Evolutionary conservation across 2,797 vertebrate species (phyloP).

Genomic region (Acomys russatus): DNA sequence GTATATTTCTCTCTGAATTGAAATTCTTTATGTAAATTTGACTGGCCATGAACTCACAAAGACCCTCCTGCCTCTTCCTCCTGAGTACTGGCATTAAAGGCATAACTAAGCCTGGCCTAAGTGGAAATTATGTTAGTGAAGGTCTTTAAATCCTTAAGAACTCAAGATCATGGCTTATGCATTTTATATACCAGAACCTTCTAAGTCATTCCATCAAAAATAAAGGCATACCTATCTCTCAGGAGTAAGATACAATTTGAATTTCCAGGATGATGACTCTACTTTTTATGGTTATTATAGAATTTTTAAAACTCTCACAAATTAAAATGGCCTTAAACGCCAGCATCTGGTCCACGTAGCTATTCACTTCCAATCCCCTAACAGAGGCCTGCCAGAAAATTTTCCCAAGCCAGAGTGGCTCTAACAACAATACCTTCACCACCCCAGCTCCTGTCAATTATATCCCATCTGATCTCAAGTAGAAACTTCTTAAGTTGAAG

Average conservation of each 20-base stretch:
- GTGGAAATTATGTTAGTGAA: background rate
- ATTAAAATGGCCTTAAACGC: background rate
- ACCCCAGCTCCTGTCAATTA: background rate
- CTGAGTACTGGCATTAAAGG: background rate
- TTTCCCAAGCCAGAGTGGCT: background rate
- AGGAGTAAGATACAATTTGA: background rate
- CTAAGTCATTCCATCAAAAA: background rate
- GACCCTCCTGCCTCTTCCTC: no score
- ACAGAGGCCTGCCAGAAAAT: background rate
- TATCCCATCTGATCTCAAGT: background rate
- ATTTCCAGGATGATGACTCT: background rate
- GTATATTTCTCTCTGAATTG: background rate
- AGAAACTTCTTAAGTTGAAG: conserved; percentile 25
- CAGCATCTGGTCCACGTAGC: background rate
- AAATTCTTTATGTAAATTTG: background rate
- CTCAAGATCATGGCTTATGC: background rate
- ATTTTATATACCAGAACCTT: background rate
- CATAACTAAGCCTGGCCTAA: background rate
- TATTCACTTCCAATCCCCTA: background rate
- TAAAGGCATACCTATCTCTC: background rate
- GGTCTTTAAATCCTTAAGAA: conserved; percentile 6
- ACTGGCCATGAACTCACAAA: background rate
- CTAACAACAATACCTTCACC: background rate
- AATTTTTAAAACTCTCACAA: conserved; percentile 13
- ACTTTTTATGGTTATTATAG: background rate